Conservation (phyloP, 2,888 invertebrate species). For the Harmothoe impar region DNA sequence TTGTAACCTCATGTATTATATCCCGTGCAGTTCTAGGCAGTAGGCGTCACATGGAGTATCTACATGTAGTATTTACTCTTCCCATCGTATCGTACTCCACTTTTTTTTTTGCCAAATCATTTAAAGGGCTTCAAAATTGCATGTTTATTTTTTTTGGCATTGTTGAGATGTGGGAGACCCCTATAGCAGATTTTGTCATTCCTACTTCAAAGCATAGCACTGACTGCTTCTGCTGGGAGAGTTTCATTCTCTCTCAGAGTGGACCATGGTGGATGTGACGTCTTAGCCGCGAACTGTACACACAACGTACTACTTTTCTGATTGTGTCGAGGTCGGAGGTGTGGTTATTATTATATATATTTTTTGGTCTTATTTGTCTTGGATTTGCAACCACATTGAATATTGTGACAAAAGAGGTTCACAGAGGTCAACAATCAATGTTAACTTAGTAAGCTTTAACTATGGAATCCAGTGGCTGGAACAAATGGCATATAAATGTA, state of each 20-base stretch:
- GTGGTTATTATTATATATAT: background rate
- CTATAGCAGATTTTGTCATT: background rate
- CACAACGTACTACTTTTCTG: constrained; percentile 8
- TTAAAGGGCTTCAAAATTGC: background rate
- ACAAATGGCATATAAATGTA: constrained; percentile 57
- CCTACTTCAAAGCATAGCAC: constrained; percentile 28
- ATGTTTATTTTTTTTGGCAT: constrained; percentile 17
- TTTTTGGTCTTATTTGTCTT: constrained; percentile 60
- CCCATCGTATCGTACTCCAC: background rate
- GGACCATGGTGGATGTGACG: constrained; percentile 1
- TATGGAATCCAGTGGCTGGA: constrained; percentile 58
- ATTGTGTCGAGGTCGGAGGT: constrained; percentile 38
- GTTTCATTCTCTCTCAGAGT: background rate
- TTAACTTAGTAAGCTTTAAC: constrained; percentile 54
- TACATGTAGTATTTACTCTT: background rate
- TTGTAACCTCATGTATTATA: constrained; percentile 33
- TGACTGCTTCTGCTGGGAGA: background rate
- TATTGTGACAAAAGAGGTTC: constrained; percentile 57
- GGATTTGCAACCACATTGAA: constrained; percentile 60
- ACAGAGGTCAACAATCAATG: constrained; percentile 62
- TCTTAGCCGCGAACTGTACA: background rate
- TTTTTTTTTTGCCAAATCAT: background rate
- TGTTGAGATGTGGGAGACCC: background rate
- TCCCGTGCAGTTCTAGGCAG: background rate
- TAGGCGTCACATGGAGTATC: background rate